Evolutionary conservation across 2,888 invertebrate species (phyloP), one percentile per base, ranked within the genome.

Genomic region (Noctua janthe): DNA sequence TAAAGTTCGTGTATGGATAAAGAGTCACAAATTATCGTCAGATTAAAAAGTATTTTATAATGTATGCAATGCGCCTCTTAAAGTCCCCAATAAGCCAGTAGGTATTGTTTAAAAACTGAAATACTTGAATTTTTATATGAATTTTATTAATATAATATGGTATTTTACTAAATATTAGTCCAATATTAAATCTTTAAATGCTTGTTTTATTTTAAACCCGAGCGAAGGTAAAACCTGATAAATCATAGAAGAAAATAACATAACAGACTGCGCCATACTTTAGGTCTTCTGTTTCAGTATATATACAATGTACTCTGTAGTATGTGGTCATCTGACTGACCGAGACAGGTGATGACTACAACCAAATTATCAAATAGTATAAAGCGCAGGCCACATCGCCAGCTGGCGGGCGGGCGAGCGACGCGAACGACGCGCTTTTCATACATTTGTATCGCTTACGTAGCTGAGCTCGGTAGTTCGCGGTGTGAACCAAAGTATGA

Each of bases 131-230:
- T 96, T 96, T 96, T 96, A 96, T 96, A 96, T 96, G 96, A 96
- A 96, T 96, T 96, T 96, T 96, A 96, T 96, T 96, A 96, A 95
- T 94, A 96, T 95, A 94, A 95, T 96, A 96, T 96, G 95, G 96
- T 96, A 96, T 96, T 96, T 96, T 96, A 96, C 96, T 96, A 96
- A 96, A 96, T 96, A 96, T 96, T 96, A 96, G 96, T 96, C 96
- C 96, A 96, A 95, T 96, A 96, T 96, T 96, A 96, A 96, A 95
- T 95, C 95, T 96, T 96, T 94, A 91, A 89, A 87, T 70, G 84
- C 82, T 95, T 93, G 95, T 95, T 96, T 96, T 92, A 95, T 96
- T 96, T 94, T 89, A 43, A 35, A 78, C 78, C 77, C 87, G 35
- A 54, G 47, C 23, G 39, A 83, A 67, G 13, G 10, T 6, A 54